Evolutionary conservation across 1,140 invertebrate genomes (phyloP), one percentile per base, ranked within the genome.

Genomic region (Aradophagus sp.): DNA sequence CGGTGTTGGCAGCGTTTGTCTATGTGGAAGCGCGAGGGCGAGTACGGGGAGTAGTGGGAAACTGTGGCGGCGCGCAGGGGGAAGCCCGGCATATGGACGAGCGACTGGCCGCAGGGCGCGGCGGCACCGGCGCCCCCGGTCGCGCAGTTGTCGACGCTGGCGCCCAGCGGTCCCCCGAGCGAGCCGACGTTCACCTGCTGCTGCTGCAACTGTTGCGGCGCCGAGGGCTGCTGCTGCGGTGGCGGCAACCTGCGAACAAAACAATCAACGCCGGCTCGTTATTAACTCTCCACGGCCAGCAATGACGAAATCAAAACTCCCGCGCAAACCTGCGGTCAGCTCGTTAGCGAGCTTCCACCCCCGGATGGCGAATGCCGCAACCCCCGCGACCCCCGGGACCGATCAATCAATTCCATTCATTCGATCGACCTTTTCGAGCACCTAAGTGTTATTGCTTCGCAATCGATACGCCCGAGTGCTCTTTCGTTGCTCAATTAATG

Each of bases 21-120:
- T 87, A 97, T 94, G 87, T 95, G 93, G 87, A 97, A 96, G 80
- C 95, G 92, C 67, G 95, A 95, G 77, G 93, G 93, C 66, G 93
- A 95, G 86, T 93, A 94, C 70, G 91, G 89, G 72, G 92, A 90
- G 87, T 95, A 93, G 76, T 93, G 90, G 38, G 91, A 90, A 72
- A 91, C 89, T 42, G 90, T 88, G 65, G 91, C 89, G 53, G 90
- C 89, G 71, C 91, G 87, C 69, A 92, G 87, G 4, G 92, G 92
- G 84, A 93, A 93, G 71, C 91, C 91, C 29, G 93, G 92, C 90
- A 94, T 93, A n/a, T 62, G 66, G 35, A 92, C 91, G 75, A 93
- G 87, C 11, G 92, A 91, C 62, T 85, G 77, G 42, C 80, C 78
- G 32, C 80, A 81, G 19, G 77, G 56, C n/a, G 58, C 77, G 32